Base-by-base conservation (phyloP, 2,113 vertebrate genomes). In the Physeter macrocephalus region DNA sequence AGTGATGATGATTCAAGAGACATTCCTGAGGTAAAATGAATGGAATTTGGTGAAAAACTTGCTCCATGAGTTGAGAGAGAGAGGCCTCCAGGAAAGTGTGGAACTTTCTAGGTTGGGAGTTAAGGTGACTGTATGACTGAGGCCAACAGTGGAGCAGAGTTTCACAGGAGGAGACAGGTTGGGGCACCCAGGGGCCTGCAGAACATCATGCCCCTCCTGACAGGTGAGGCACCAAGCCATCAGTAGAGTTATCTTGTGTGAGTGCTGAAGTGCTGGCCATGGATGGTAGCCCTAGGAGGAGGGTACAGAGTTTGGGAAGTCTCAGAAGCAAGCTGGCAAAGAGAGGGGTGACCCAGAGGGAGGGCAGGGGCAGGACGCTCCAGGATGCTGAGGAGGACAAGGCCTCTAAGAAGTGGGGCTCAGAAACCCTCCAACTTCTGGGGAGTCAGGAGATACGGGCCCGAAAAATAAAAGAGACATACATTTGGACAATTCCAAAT, bases 281-380 rank as follows among this genome's bases (percentile, higher is more conserved):
- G 0, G 0, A 31, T 11, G 18, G 29, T 18, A 5, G 5, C 31
- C n/a, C 1, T 0, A 57, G 31, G 8, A 25, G 11, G 25, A 54
- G 74, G 39, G 8, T 15, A 5, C 34, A 15, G 5, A 6, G 3
- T 4, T 15, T 52, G n/a, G 11, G 27, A 23, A 64, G 39, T 15
- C 12, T 36, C 52, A 34, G 12, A n/a, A 18, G 6, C 52, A 87
- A 31, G 31, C 13, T 67, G 52, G 93, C 21, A 5, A 36, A 23
- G 34, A 71, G 36, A 8, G 6, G 8, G 18, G 57, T 34, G 43
- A 49, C 3, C 3, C 15, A 3, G 34, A 23, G 34, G 59, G 36
- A 8, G 39, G 21, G 31, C 77, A n/a, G 89, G 89, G 9, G 49
- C 10, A 41, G 1, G 39, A 23, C 12, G 12, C 10, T 12, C 23